Conservation (phyloP, 1,140 invertebrate species). For the Mesaphorura yosii region DNA sequence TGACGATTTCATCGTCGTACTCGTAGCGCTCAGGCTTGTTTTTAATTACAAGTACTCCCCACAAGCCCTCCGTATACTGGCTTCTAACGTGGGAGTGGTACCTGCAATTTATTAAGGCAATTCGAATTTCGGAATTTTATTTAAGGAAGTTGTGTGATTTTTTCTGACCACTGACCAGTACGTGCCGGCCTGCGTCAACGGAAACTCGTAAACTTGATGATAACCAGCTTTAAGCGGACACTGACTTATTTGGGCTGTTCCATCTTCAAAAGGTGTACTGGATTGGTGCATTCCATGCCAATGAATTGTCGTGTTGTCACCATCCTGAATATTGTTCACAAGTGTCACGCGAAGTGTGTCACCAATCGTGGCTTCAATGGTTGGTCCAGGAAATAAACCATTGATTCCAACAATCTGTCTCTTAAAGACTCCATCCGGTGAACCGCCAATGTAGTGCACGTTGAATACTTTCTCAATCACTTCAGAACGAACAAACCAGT, state of each 20-base stretch:
- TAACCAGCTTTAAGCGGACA: conserved; percentile 8
- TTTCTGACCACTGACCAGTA: conserved; percentile 11
- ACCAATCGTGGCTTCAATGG: conserved; percentile 6
- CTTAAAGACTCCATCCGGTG: conserved; percentile 17
- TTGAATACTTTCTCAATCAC: conserved; percentile 1
- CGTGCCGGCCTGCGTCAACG: conserved; percentile 13
- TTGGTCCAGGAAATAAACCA: conserved; percentile 11
- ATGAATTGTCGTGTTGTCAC: conserved; percentile 11
- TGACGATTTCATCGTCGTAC: conserved; percentile 15
- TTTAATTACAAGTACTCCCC: conserved; percentile 15
- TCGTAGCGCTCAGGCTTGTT: conserved; percentile 1
- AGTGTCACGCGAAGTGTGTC: conserved; percentile 2
- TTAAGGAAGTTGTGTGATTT: too few species aligned
- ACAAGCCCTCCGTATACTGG: conserved; percentile 23
- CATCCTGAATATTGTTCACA: conserved; percentile 13
- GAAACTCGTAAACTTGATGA: conserved; percentile 10
- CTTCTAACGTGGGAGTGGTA: conserved; percentile 14
- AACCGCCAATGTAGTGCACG: conserved; percentile 10
- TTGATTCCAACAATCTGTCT: conserved; percentile 15
- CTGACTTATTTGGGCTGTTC: conserved; percentile 14
- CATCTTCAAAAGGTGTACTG: conserved; percentile 11
- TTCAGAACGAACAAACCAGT: too few species aligned
- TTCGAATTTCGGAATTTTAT: too few species aligned
- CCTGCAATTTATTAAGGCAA: too few species aligned
- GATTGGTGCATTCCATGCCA: conserved; percentile 11